A percentile compares a stretch with the other conserved stretches of the same genome.
phyloP scores from a whole-genome alignment of 1,140 invertebrate species.

The Pseudomyrmex flavicornis region DNA sequence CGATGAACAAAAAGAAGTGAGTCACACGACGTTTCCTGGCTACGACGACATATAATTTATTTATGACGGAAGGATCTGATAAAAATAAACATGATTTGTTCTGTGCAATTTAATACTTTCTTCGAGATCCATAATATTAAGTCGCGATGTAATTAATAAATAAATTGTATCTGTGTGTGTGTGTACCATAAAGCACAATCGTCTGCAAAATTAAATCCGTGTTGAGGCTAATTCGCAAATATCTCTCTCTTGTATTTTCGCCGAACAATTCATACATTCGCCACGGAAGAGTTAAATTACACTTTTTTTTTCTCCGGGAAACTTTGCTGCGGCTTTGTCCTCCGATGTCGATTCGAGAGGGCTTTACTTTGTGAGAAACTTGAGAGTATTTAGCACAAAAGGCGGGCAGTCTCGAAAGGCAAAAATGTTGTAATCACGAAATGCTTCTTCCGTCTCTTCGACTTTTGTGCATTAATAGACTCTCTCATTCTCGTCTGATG shows the following conservation, averaged over 20 bases:
- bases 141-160: slow-evolving; percentile 7
- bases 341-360: slow-evolving; percentile 1
- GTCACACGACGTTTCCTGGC: slow-evolving; percentile 46
- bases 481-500: slow-evolving; percentile 27
- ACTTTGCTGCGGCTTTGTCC: slow-evolving; percentile 52
- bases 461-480: background rate
- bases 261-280: slow-evolving; percentile 38
- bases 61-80: slow-evolving; percentile 10
- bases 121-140: background rate
- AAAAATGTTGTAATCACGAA: slow-evolving; percentile 64
- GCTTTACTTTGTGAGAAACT: slow-evolving; percentile 52
- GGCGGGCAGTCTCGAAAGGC: background rate
- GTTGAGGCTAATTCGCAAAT: slow-evolving; percentile 12
- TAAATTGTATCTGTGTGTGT: background rate
- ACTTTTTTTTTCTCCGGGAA: slow-evolving; percentile 39
- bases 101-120: background rate
- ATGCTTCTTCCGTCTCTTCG: slow-evolving; percentile 34
- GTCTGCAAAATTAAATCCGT: background rate
- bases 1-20: slow-evolving; percentile 59
- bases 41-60: slow-evolving; percentile 57
- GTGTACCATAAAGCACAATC: background rate
- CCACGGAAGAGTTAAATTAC: slow-evolving; percentile 48
- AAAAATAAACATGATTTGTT: slow-evolving; percentile 25
- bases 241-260: background rate
- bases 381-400: slow-evolving; percentile 6